Conservation (phyloP, 2,888 invertebrate genomes). For the Stegophylla sp. region DNA sequence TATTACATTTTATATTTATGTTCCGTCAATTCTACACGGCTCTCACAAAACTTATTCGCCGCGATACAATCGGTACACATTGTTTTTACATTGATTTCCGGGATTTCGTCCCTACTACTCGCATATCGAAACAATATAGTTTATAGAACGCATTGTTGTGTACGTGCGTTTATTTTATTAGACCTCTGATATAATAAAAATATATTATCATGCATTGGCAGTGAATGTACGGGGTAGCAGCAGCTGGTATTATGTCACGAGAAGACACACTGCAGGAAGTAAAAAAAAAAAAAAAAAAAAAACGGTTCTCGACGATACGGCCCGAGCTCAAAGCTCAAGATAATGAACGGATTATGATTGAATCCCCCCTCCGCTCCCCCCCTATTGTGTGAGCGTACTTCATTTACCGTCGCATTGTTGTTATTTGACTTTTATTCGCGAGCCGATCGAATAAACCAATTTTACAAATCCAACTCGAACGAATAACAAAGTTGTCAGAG, state of each 20-base stretch:
- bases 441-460: constrained; percentile 25
- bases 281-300: too few species aligned
- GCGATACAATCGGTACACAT: too few species aligned
- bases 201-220: neutral
- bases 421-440: neutral
- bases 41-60: too few species aligned
- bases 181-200: neutral
- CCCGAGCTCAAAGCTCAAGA: constrained; percentile 33
- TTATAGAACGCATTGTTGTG: constrained; percentile 41
- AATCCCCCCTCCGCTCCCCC: neutral
- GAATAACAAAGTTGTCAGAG: neutral
- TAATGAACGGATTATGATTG: constrained; percentile 56
- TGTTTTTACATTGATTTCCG: too few species aligned
- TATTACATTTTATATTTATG: too few species aligned
- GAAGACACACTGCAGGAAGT: constrained; percentile 23
- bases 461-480: constrained; percentile 20
- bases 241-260: neutral
- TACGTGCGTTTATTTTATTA: constrained; percentile 30
- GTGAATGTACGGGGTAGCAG: neutral
- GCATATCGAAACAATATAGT: too few species aligned
- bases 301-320: constrained; percentile 38
- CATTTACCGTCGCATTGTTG: constrained; percentile 32
- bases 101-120: too few species aligned
- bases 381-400: neutral
- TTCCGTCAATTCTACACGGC: too few species aligned